Conservation (phyloP, 2,888 invertebrate species). For the Leucophora obtusa region DNA sequence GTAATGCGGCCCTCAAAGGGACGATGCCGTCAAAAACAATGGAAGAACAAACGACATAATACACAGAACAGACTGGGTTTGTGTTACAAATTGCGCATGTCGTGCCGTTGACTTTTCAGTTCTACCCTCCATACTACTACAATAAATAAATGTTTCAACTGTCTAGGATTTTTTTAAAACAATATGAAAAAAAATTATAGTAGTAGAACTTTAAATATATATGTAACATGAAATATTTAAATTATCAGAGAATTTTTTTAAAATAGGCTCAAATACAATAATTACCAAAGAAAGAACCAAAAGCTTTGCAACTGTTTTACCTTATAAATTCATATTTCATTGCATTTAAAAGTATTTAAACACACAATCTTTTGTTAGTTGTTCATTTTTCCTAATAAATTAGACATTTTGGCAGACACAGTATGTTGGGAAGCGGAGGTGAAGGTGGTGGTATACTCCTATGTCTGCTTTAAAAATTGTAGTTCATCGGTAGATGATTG, state of each 20-base stretch:
- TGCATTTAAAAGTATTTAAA: neutral
- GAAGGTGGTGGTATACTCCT: slow-evolving; percentile 47
- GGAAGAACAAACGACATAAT: slow-evolving; percentile 59
- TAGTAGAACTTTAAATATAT: slow-evolving; percentile 60
- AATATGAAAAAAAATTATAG: neutral
- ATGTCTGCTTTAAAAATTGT: slow-evolving; percentile 57
- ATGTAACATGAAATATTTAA: slow-evolving; percentile 55
- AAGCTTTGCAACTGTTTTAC: neutral
- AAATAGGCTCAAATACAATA: slow-evolving; percentile 42
- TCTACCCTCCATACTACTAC: slow-evolving; percentile 21
- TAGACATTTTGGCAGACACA: slow-evolving; percentile 56
- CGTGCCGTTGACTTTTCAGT: slow-evolving; percentile 69
- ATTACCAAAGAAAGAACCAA: slow-evolving; percentile 1
- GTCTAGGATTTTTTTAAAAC: slow-evolving; percentile 59
- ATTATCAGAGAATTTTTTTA: slow-evolving; percentile 36
- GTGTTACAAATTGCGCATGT: slow-evolving; percentile 79
- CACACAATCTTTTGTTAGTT: neutral
- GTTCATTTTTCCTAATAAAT: slow-evolving; percentile 6
- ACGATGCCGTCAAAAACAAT: slow-evolving; percentile 64
- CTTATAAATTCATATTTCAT: neutral
- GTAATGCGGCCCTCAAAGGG: slow-evolving; percentile 63
- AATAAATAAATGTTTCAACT: slow-evolving; percentile 59
- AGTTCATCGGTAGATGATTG: slow-evolving; percentile 55
- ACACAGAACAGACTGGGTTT: slow-evolving; percentile 77
- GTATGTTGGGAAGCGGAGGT: slow-evolving; percentile 28